Percentiles rank a stretch among this genome's conserved stretches.
Conservation (phyloP, 2,113 vertebrate genomes). For the Melanotaenia duboulayi region DNA sequence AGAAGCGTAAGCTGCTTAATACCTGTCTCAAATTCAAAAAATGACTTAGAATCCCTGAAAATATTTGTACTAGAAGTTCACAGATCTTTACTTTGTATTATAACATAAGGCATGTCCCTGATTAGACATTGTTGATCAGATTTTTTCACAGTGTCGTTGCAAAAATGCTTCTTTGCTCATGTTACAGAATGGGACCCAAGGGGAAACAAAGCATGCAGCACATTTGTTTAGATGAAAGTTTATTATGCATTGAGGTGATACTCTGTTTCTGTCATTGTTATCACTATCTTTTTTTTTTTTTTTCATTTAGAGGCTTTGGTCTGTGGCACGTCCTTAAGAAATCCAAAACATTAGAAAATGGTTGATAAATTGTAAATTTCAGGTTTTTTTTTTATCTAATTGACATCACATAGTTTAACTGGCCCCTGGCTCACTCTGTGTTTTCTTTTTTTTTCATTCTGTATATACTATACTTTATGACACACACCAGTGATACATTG, state of each 20-base stretch:
- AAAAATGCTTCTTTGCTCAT: background rate
- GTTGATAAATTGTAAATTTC: no score
- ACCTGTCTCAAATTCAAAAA: constrained; percentile 49
- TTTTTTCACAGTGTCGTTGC: background rate
- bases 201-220: constrained; percentile 21
- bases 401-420: no score
- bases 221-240: constrained; percentile 18
- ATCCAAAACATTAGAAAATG: background rate
- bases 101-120: constrained; percentile 24
- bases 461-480: background rate
- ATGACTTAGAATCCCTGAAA: constrained; percentile 35
- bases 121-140: constrained; percentile 19
- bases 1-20: constrained; percentile 51
- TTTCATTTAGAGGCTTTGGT: background rate
- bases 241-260: constrained; percentile 14
- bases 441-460: no score
- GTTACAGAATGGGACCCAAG: constrained; percentile 12
- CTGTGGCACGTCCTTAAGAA: background rate
- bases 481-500: background rate
- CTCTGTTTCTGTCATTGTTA: background rate
- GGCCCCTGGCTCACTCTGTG: no score
- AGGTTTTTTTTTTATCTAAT: no score
- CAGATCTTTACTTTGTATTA: constrained; percentile 3
- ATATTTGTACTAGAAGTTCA: constrained; percentile 23
- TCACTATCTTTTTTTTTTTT: background rate